Evolutionary conservation across 2,888 invertebrate genomes (phyloP).

Genomic region (Cheilosia impressa): DNA sequence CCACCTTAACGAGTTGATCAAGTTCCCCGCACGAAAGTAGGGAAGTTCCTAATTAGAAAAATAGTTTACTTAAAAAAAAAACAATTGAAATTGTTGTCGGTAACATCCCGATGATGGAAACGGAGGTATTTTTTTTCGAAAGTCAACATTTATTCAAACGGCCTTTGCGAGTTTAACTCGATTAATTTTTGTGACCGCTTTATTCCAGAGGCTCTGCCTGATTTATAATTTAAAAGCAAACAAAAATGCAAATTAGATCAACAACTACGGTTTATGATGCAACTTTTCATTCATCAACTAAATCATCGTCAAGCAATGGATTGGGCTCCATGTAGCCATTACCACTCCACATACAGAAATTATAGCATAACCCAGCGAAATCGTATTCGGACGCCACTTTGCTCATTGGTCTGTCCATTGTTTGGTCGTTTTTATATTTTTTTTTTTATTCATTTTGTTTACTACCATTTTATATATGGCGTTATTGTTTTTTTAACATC

Average conservation of each 20-base stretch:
- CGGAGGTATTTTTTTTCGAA: too few species aligned
- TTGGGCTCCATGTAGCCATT: neutral
- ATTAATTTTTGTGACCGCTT: neutral
- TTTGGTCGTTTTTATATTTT: neutral
- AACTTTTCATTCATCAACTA: constrained; percentile 3
- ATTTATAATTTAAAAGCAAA: neutral
- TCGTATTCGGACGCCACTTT: constrained; percentile 34
- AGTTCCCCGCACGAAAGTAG: too few species aligned
- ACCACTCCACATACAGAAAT: neutral
- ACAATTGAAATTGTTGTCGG: too few species aligned
- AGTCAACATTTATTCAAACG: too few species aligned
- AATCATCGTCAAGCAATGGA: neutral
- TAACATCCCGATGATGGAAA: too few species aligned
- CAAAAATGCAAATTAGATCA: neutral
- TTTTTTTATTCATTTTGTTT: neutral
- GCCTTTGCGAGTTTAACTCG: too few species aligned
- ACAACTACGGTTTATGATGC: constrained; percentile 8
- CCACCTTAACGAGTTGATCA: too few species aligned
- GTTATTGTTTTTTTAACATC: constrained; percentile 23
- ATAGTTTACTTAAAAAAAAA: too few species aligned
- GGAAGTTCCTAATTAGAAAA: too few species aligned
- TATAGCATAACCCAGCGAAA: constrained; percentile 15
- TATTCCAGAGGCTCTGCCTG: neutral
- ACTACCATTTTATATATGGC: constrained; percentile 3
- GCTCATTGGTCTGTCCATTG: constrained; percentile 23